A percentile compares a stretch with the other conserved stretches of the same genome.
These are phyloP conservation scores for Philaenus spumarius DNA, from an alignment of 1,140 invertebrate genomes.

Conservation along the genomic window DNA sequence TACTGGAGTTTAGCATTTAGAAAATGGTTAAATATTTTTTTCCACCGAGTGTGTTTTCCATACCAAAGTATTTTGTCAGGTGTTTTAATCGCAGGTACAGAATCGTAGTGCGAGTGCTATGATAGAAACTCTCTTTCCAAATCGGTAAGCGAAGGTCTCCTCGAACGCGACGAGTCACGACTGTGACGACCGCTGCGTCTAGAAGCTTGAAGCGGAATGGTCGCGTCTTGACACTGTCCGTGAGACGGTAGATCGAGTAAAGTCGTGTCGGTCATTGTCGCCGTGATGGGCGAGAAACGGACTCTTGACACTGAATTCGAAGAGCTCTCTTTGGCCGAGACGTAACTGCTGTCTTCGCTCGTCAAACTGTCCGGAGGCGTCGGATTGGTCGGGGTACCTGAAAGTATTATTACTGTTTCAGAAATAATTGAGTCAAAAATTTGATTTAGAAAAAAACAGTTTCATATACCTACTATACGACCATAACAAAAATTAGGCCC, in stretches of 20 bases:
- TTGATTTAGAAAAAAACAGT: too few relatives aligned
- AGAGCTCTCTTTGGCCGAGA: conserved; percentile 69
- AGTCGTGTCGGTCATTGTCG: conserved; percentile 34
- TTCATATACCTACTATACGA: too few relatives aligned
- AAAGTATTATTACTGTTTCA: too few relatives aligned
- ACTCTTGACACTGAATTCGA: conserved; percentile 57
- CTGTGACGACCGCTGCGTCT: conserved; percentile 25
- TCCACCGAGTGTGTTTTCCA: background rate
- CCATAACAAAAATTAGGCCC: too few relatives aligned
- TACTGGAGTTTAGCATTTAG: background rate
- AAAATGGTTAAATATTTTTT: background rate
- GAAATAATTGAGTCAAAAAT: too few relatives aligned
- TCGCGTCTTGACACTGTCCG: conserved; percentile 55
- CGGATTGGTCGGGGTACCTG: conserved; percentile 71
- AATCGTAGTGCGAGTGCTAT: conserved; percentile 33
- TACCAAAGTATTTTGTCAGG: background rate
- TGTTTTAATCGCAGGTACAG: background rate
- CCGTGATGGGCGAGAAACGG: conserved; percentile 67
- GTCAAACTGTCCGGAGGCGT: conserved; percentile 77
- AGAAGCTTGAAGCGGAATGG: conserved; percentile 50
- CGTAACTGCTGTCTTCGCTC: conserved; percentile 76
- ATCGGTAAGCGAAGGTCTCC: conserved; percentile 47
- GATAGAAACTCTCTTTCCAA: conserved; percentile 51
- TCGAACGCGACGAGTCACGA: conserved; percentile 33
- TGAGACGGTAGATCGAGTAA: conserved; percentile 54